These are phyloP conservation scores for Gerris lacustris DNA, from an alignment of 2,888 invertebrate genomes.

Conservation along the genomic window DNA sequence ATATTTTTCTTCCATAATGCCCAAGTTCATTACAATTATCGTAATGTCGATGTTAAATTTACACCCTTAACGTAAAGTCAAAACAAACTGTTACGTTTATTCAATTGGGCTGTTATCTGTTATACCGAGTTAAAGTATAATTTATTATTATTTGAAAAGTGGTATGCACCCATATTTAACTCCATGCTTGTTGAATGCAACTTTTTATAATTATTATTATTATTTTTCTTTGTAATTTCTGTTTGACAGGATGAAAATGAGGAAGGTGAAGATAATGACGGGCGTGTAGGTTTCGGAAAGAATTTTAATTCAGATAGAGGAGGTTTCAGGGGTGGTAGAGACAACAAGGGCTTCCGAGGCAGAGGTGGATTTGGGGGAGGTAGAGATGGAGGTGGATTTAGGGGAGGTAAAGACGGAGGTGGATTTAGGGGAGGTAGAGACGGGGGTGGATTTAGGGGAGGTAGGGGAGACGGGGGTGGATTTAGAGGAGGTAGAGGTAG, in stretches of 20 bases:
- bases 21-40: too few relatives aligned
- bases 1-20: too few relatives aligned
- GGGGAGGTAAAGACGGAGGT: constrained; percentile 25
- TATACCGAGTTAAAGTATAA: too few relatives aligned
- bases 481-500: constrained; percentile 12
- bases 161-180: not conserved
- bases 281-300: constrained; percentile 31
- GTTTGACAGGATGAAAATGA: constrained; percentile 30
- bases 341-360: constrained; percentile 31
- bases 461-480: constrained; percentile 29
- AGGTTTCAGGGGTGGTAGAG: constrained; percentile 31
- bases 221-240: constrained; percentile 24
- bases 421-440: constrained; percentile 35
- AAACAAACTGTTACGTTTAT: too few relatives aligned
- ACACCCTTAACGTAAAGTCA: too few relatives aligned
- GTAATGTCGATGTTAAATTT: too few relatives aligned
- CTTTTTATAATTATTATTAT: constrained; percentile 23
- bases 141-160: too few relatives aligned
- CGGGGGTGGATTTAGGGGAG: constrained; percentile 28
- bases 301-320: constrained; percentile 27
- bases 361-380: constrained; percentile 26
- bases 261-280: constrained; percentile 26
- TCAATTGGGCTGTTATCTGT: too few relatives aligned
- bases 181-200: constrained; percentile 17
- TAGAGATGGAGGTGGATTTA: constrained; percentile 17